phyloP scores from a whole-genome alignment of 1,140 invertebrate genomes.

The Papilio helenus region DNA sequence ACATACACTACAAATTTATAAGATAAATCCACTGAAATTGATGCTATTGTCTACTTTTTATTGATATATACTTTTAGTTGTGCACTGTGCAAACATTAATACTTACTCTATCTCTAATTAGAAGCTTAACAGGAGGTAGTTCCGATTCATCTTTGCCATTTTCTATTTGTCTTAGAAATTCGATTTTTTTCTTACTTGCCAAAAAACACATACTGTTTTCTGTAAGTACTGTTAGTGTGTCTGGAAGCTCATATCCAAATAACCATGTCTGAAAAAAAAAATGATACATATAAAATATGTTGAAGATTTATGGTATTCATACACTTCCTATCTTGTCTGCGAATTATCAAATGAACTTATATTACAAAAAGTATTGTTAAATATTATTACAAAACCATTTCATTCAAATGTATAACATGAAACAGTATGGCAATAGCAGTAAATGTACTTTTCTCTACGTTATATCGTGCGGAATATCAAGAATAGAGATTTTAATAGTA shows the following conservation, averaged over 20 bases:
- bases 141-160: slow-evolving; percentile 92
- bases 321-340: no score
- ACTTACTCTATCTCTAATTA: slow-evolving; percentile 95
- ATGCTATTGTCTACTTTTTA: slow-evolving; percentile 22
- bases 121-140: slow-evolving; percentile 93
- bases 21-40: slow-evolving; percentile 2
- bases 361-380: neutral
- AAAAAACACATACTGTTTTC: slow-evolving; percentile 94
- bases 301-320: neutral
- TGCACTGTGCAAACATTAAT: neutral
- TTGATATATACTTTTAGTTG: neutral
- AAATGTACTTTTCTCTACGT: neutral
- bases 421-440: neutral
- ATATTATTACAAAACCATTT: no score
- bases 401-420: slow-evolving; percentile 19
- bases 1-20: no score
- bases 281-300: slow-evolving; percentile 34
- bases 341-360: neutral
- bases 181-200: slow-evolving; percentile 98
- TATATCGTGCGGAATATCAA: neutral
- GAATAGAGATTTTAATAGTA: neutral
- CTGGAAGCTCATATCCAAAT: slow-evolving; percentile 97
- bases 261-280: slow-evolving; percentile 93
- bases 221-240: slow-evolving; percentile 96
- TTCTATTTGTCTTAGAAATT: slow-evolving; percentile 97